phyloP scores from a whole-genome alignment of 2,888 invertebrate species.

The Meteorus colon region DNA sequence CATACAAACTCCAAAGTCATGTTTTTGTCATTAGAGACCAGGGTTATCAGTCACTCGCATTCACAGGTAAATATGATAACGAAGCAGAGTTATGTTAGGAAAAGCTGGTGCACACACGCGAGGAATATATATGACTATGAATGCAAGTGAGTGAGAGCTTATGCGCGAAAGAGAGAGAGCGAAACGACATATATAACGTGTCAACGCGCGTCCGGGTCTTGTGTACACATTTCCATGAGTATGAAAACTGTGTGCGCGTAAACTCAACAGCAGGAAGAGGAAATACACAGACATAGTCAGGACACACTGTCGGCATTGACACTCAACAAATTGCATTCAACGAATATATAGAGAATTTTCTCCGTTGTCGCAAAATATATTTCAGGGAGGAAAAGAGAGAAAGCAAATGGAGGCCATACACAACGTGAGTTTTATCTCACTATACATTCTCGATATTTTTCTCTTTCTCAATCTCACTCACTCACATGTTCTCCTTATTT shows the following conservation, averaged over 20 bases:
- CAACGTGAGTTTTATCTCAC: not conserved
- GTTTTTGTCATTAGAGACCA: conserved; percentile 21
- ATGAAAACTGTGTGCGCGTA: conserved; percentile 18
- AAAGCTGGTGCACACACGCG: conserved; percentile 3
- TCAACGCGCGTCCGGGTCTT: conserved; percentile 18
- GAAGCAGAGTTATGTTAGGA: conserved; percentile 6
- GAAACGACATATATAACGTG: not conserved
- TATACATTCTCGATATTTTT: not conserved
- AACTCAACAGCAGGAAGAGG: conserved; percentile 23
- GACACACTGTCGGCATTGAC: conserved; percentile 41
- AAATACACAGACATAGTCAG: conserved; percentile 31
- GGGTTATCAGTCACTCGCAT: conserved; percentile 10
- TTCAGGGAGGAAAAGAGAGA: not conserved
- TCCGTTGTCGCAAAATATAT: conserved; percentile 15
- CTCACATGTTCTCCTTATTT: not conserved
- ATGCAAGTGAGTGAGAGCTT: not conserved
- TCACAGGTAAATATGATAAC: conserved; percentile 18
- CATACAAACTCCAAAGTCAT: conserved; percentile 15
- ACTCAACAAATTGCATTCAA: conserved; percentile 45
- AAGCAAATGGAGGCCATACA: not conserved
- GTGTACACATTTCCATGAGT: conserved; percentile 23
- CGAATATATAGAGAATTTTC: conserved; percentile 36
- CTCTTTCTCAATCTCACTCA: not conserved
- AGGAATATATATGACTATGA: not conserved
- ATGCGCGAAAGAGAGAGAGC: not conserved